Base-by-base conservation (phyloP, 2,113 vertebrate genomes). In the Saiga tatarica region DNA sequence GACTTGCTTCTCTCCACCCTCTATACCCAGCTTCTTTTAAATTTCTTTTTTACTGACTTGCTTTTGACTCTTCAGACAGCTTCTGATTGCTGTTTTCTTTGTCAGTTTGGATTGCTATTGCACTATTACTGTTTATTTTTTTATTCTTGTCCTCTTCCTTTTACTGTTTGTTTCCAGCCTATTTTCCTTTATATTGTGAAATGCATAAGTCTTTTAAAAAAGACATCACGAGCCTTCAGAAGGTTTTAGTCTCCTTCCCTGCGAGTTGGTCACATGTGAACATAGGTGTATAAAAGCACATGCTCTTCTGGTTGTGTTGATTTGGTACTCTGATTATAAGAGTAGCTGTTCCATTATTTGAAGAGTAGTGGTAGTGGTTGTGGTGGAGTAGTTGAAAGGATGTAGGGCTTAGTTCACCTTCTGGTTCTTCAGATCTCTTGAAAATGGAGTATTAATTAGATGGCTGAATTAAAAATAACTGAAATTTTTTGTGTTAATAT, bases 381-480 rank as follows among this genome's bases (percentile, higher is more conserved):
- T 81, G 47, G 30, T 74, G 45, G 50, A 88, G 25, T 59, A 74
- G 64, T 78, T 93, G 19, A 91, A 97, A 92, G n/a, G 12, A 39
- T 95, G 6, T 89, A 74, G 55, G 50, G 64, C 12, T 11, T 85
- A 55, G 50, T 86, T 64, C n/a, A 12, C 25, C 52, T 88, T 76
- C 42, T 67, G 60, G 8, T 92, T 92, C 76, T 36, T 92, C 4
- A 84, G 45, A 21, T 81, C 52, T 96, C 78, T 95, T 81, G 59
- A 91, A 96, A 95, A 82, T 95, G 53, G 62, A 60, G 30, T 84
- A 36, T 67, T 96, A 60, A n/a, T 67, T 97, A 60, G n/a, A 79
- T 87, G 82, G 30, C 57, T 47, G 30, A 87, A 87, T 97, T 96
- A 23, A 85, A 76, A 94, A 21, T 47, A 78, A 62, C 78, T 92